Evolutionary conservation across 92 coral and sea anemone genomes (phyloP), one percentile per base, ranked within the genome.

Genomic region (Epizoanthus scotinus): DNA sequence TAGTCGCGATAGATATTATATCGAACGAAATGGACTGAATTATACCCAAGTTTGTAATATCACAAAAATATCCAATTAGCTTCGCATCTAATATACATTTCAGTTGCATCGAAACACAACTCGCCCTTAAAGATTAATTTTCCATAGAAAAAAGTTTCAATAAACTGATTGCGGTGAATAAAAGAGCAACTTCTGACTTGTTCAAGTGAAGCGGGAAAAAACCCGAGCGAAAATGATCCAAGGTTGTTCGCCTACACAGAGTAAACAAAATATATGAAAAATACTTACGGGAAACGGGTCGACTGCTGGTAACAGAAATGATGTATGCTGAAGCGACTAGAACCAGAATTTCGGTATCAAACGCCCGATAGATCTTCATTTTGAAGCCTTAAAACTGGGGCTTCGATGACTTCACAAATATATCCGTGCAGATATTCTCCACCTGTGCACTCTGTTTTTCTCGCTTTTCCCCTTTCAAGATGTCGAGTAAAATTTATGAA

Each of bases 251-350:
- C 28, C 22, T 59, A 27, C 54, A 18, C 26, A 36, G 28, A 21
- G 27, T 57, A 75, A 58, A 24, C 36, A 59, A 9, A 36, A 29
- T 13, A 60, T 31, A 73, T 26, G 10, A 75, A 64, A 29, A 59
- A 38, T 59, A 75, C 81, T 75, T 34, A 75, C 81, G 53, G 28
- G 66, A 21, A 59, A 60, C 67, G 6, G 81, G 81, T 60, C 68
- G 57, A 60, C 81, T 75, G 55, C 81, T 75, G 55, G 81, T 75
- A 21, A 75, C 81, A 58, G 81, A 40, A 59, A 75, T 59, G 14
- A 75, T 75, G 38, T 20, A 75, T 40, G 67, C 81, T 17, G 81
- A 58, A 60, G 68, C 57, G 22, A 75, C 22, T 0, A 75, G 27
- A 2, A 40, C 66, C 15, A 34, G 6, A 31, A 75, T 60, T 36